phyloP scores from a whole-genome alignment of 2,888 invertebrate genomes.

The Lomographa bimaculata region DNA sequence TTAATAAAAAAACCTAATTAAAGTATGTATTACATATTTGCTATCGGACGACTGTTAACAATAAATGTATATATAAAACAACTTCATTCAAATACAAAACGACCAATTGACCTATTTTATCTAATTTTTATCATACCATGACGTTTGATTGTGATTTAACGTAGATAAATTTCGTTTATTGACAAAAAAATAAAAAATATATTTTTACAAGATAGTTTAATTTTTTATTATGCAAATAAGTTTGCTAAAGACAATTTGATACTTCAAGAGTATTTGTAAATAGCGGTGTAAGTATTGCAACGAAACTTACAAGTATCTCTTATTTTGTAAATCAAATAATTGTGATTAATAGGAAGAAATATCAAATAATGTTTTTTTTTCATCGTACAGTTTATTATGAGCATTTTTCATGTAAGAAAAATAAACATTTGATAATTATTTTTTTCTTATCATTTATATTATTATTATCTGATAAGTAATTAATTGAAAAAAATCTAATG shows the following conservation, averaged over 20 bases:
- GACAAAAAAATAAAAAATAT: constrained; percentile 5
- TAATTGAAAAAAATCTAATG: no score
- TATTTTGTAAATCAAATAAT: no score
- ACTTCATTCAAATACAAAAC: constrained; percentile 18
- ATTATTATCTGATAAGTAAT: no score
- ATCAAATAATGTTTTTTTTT: no score
- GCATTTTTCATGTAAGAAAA: no score
- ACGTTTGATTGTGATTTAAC: constrained; percentile 4
- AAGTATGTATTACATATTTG: no score
- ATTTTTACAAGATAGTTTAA: not conserved
- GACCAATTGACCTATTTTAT: constrained; percentile 22
- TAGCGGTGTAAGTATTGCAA: constrained; percentile 3
- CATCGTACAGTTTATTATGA: no score
- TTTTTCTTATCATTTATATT: no score
- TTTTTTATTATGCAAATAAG: constrained; percentile 5
- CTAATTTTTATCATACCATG: constrained; percentile 13
- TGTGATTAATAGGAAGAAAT: no score
- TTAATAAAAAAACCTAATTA: no score
- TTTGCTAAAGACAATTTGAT: constrained; percentile 22
- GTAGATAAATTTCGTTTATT: constrained; percentile 2
- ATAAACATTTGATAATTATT: no score
- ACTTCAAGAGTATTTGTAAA: constrained; percentile 15
- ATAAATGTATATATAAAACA: constrained; percentile 7
- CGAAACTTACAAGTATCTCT: constrained; percentile 1
- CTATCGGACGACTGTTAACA: constrained; percentile 10